These are phyloP conservation scores for Cavia porcellus DNA, from an alignment of 2,113 vertebrate genomes.

Conservation along the genomic window DNA sequence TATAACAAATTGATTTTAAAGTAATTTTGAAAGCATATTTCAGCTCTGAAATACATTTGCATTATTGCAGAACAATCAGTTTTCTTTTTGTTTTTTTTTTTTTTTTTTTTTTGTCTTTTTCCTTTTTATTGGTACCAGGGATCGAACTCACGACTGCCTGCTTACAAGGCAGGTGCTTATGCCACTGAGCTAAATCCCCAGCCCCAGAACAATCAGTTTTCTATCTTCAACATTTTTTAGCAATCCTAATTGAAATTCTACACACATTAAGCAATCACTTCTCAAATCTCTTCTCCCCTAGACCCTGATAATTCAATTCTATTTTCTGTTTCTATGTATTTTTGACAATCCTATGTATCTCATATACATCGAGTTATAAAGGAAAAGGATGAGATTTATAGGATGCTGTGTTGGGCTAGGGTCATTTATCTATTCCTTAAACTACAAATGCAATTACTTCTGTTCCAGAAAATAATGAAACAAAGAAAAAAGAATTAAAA, in stretches of 20 bases:
- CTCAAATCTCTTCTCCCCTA: neutral
- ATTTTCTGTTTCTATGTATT: neutral
- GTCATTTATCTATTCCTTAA: neutral
- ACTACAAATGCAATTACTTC: neutral
- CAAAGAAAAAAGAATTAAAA: neutral
- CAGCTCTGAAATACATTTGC: neutral
- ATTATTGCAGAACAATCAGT: neutral
- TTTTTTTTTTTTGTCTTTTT: too few species aligned
- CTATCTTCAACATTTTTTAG: neutral
- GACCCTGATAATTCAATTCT: neutral
- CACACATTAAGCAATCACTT: neutral
- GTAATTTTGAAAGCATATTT: neutral
- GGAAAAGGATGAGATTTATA: neutral
- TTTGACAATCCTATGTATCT: neutral
- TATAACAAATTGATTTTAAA: neutral
- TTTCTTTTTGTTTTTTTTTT: too few species aligned
- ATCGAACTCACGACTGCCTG: too few species aligned
- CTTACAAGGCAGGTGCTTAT: too few species aligned
- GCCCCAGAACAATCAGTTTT: too few species aligned
- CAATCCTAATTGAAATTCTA: neutral
- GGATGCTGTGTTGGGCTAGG: too few species aligned
- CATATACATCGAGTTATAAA: neutral
- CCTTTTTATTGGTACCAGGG: too few species aligned
- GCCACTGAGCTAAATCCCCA: too few species aligned
- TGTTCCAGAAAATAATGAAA: neutral